phyloP scores from a whole-genome alignment of 2,113 vertebrate genomes.

The Irena cyanogastra region DNA sequence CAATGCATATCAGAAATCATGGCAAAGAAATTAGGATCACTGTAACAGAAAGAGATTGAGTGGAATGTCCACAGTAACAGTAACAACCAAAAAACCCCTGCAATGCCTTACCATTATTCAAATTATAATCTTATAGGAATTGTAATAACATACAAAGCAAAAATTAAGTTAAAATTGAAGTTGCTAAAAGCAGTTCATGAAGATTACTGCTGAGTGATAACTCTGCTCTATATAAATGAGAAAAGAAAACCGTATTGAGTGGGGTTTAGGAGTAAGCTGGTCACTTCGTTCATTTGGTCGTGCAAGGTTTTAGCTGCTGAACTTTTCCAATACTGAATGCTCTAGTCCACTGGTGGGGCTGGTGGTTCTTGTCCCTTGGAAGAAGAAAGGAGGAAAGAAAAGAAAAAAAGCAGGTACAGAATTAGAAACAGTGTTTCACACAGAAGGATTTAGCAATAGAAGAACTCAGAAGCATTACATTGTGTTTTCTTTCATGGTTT shows the following conservation, averaged over 20 bases:
- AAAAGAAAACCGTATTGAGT: conserved; percentile 53
- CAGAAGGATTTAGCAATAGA: not conserved
- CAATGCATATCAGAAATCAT: conserved; percentile 49
- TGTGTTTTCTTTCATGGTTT: not conserved
- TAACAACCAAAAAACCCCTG: conserved; percentile 45
- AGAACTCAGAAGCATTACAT: not conserved
- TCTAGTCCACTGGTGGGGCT: conserved; percentile 90
- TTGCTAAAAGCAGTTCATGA: conserved; percentile 58
- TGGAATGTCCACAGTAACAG: conserved; percentile 66
- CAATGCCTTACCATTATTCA: conserved; percentile 54
- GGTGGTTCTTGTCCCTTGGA: conserved; percentile 83
- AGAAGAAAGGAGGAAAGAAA: conserved; percentile 28
- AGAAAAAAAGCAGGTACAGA: not conserved
- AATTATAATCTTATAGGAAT: conserved; percentile 52
- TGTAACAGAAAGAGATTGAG: conserved; percentile 52
- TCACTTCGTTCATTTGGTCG: conserved; percentile 75
- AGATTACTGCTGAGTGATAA: conserved; percentile 46
- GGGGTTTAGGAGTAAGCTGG: conserved; percentile 67
- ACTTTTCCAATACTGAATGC: conserved; percentile 1
- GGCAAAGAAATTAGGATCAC: conserved; percentile 46
- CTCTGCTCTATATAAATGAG: conserved; percentile 54
- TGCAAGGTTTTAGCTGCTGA: conserved; percentile 66
- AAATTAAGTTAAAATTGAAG: conserved; percentile 66
- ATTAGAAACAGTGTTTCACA: not conserved
- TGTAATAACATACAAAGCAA: conserved; percentile 56